A percentile compares a stretch with the other conserved stretches of the same genome.
Conservation (phyloP, 2,113 vertebrate species). For the Tyto alba region DNA sequence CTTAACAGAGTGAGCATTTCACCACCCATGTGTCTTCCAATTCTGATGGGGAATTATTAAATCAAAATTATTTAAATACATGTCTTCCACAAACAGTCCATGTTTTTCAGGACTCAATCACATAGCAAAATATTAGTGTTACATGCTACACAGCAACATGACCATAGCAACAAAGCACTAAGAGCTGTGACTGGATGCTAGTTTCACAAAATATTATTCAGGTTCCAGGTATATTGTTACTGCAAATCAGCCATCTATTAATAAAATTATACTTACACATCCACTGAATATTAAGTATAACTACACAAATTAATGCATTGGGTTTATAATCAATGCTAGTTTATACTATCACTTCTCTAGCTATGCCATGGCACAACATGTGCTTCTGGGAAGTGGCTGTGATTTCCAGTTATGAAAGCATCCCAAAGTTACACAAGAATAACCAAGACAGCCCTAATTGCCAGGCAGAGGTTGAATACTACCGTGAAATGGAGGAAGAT, state of each 20-base stretch:
- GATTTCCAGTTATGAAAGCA: background rate
- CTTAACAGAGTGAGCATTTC: background rate
- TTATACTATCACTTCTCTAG: background rate
- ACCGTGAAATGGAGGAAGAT: fast-evolving
- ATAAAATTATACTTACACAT: background rate
- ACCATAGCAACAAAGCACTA: background rate
- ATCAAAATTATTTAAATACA: background rate
- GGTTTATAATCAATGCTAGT: background rate
- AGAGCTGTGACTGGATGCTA: background rate
- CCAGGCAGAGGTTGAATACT: background rate
- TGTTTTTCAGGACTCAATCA: background rate
- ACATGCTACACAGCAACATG: background rate
- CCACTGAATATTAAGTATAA: background rate
- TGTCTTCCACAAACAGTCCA: background rate
- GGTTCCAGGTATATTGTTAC: background rate
- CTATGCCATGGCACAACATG: fast-evolving
- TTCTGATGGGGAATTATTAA: background rate
- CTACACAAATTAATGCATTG: background rate
- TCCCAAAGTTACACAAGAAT: background rate
- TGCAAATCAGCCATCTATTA: background rate
- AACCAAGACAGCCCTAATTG: background rate
- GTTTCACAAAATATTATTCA: background rate
- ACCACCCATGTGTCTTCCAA: background rate
- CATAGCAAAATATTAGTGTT: background rate
- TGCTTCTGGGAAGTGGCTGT: background rate